Evolutionary conservation across 2,797 vertebrate species (phyloP), one percentile per base, ranked within the genome.

Genomic region (Phrynocephalus vlangalii): DNA sequence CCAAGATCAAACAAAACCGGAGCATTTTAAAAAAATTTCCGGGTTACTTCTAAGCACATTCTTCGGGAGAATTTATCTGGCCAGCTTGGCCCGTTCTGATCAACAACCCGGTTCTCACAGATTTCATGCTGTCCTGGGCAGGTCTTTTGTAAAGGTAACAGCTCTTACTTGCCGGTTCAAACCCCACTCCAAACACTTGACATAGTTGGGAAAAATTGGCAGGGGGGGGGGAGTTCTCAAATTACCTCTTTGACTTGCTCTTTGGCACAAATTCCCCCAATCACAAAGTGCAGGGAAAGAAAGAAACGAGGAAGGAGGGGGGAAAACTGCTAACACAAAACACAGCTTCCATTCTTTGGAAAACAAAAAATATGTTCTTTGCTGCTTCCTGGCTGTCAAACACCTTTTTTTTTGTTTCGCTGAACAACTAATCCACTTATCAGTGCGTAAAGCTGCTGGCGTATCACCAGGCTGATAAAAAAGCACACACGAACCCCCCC

Each of bases 371-470:
- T 94, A 95, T 94, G 94, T 97, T 96, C 96, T 97, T 96, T 82
- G 44, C 94, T 95, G 95, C 96, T 95, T 95, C 94, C 94, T 94
- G 94, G 67, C 92, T 93, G 81, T 95, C 95, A 95, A 93, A 90
- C 96, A 95, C 96, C 94, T 95, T 96, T 88, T 95, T 96, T 88
- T 97, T 97, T 97, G 97, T 97, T 96, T 95, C 96, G 96, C 96
- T 96, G 95, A 89, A 95, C 89, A 94, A 95, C 97, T 97, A 97
- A 97, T 97, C 97, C 97, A 97, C 97, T 97, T 97, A 97, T 96
- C 95, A 1, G 94, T 85, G 97, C 95, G 94, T 96, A 97, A 96
- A 96, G 96, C 94, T 92, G 94, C 95, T 93, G 89, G 95, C 93
- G 95, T 95, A 96, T 96, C 95, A 96, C 92, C 88, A 70, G 80